Base-by-base conservation (phyloP, 2,797 vertebrate genomes). In the Eospalax fontanierii region DNA sequence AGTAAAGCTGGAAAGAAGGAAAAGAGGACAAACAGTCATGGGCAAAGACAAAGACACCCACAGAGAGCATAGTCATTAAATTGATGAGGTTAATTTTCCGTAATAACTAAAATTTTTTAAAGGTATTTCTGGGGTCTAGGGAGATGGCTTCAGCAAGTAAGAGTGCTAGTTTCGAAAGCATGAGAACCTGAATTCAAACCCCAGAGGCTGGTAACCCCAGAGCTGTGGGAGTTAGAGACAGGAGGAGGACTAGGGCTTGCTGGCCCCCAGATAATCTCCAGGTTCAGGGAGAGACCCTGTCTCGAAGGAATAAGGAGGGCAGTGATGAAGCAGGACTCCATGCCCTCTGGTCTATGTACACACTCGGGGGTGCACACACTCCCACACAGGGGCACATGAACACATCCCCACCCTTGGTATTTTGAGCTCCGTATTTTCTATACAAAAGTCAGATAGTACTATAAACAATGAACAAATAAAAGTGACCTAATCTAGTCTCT, bases 401-500 rank as follows among this genome's bases (percentile, higher is more conserved):
- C 7, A n/a, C n/a, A 65, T 19, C 11, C 38, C 38, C 15, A 4
- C 3, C 19, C 30, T 2, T 19, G 6, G 1, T 6, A 22, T 68
- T 50, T 66, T 19, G 40, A 66, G 59, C 75, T 92, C 91, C 21
- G 26, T 59, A 70, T 79, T 91, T 95, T 68, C 61, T 65, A n/a
- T 61, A n/a, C n/a, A n/a, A n/a, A n/a, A n/a, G n/a, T n/a, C n/a
- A n/a, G n/a, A n/a, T n/a, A n/a, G n/a, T n/a, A n/a, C n/a, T n/a
- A n/a, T n/a, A n/a, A n/a, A n/a, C n/a, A n/a, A n/a, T n/a, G 33
- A 38, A 87, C 63, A 50, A 28, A 10, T 46, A 66, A 87, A 85
- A 82, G n/a, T 54, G 16, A 73, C 33, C 21, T 75, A 90, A 90
- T 38, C 16, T 79, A 90, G 94, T n/a, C n/a, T n/a, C n/a, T n/a